Conservation (phyloP, 1,140 invertebrate species). For the Magallana ariakensis region DNA sequence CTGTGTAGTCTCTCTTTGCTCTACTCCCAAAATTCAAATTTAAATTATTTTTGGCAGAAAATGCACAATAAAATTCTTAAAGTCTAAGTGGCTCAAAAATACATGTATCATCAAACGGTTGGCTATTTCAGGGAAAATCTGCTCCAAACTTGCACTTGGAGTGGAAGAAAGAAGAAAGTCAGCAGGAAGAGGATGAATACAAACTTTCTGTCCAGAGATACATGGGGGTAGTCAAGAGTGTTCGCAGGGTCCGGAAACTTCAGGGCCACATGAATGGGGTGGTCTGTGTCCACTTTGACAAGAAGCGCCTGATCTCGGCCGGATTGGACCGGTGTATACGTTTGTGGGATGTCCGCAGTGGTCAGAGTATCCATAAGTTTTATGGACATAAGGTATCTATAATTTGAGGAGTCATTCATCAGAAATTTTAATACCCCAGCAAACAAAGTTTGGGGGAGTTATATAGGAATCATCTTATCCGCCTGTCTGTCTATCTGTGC, state of each 20-base stretch:
- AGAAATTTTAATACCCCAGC: not conserved
- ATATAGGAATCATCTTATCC: not conserved
- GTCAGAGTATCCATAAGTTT: conserved; percentile 75
- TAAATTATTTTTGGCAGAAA: too few relatives aligned
- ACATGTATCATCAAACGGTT: too few relatives aligned
- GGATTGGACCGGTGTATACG: conserved; percentile 72
- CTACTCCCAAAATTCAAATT: too few relatives aligned
- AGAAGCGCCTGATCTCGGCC: conserved; percentile 72
- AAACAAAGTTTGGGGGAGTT: not conserved
- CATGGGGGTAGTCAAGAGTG: conserved; percentile 71
- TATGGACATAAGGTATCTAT: conserved; percentile 74
- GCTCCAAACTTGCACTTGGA: conserved; percentile 62
- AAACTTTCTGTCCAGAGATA: conserved; percentile 53
- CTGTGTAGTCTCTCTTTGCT: too few relatives aligned
- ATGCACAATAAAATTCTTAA: too few relatives aligned
- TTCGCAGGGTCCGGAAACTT: conserved; percentile 70
- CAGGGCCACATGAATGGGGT: conserved; percentile 76
- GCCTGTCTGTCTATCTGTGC: too few relatives aligned
- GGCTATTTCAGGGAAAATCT: conserved; percentile 69
- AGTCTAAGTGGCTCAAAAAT: too few relatives aligned
- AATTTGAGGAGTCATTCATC: not conserved
- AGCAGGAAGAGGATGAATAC: conserved; percentile 44
- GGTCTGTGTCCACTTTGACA: conserved; percentile 72
- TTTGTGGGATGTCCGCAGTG: conserved; percentile 76
- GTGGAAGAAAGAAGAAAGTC: conserved; percentile 52